Evolutionary conservation across 2,888 invertebrate species (phyloP), one percentile per base, ranked within the genome.

Genomic region (Nemoura dubitans): DNA sequence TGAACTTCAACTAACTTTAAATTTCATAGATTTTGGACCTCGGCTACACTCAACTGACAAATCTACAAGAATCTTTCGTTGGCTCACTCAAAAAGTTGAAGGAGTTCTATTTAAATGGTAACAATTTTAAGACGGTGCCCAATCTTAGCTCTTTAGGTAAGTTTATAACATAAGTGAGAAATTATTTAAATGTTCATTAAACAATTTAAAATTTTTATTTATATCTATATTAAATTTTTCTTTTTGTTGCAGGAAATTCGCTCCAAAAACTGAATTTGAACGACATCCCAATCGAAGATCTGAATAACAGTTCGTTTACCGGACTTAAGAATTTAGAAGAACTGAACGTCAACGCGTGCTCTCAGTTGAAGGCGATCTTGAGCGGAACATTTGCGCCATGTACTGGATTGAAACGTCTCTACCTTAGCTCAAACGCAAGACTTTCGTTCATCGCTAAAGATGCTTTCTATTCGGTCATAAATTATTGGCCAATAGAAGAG

Each of bases 241-340:
- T 59, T 21, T 59, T 59, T 14, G 2, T 59, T 59, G 6, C 21
- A 59, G 85, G 85, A 26, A 30, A 43, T 26, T 59, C 85, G 7
- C 85, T 85, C 10, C 29, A 85, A 28, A 85, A 85, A 26, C 29
- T 85, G 21, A 85, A 76, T 30, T 77, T 85, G 25, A 85, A 85
- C 30, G 85, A 85, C 76, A 85, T 76, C 30, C 59, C 27, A 76
- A 76, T 85, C 26, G 30, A 14, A 21, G 76, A 76, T 28, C 85
- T 85, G 26, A 30, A 85, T 6, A 77, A 76, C 28, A 77, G 77
- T 43, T 85, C 85, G 77, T 85, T 76, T 26, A 76, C 76, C 30
- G 85, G 85, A 25, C 85, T 85, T 0, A 14, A 30, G 10, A 16
- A 30, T 1, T 76, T 85, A 27, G 27, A 77, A 76, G 85, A 85